Evolutionary conservation across 2,888 invertebrate genomes (phyloP), one percentile per base, ranked within the genome.

Genomic region (Yponomeuta evonymella): DNA sequence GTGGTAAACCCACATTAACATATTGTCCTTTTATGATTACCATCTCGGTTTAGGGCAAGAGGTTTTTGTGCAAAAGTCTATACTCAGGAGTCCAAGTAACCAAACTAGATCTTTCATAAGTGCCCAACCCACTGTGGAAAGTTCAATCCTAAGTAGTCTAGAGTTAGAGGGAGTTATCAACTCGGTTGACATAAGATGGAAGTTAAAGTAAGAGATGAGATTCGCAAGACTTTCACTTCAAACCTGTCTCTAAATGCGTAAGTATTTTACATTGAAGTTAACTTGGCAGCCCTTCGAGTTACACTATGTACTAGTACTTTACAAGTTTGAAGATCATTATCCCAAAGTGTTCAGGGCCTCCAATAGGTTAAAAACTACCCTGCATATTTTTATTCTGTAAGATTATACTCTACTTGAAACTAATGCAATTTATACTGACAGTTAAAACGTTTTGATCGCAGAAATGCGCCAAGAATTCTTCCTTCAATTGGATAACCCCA

Each of bases 141-240:
- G 51, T 58, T 58, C 12, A 15, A 15, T 12, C 51, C 51, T 58
- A 58, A 58, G 51, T 58, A 51, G 51, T 51, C 51, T 51, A 15
- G 1, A 58, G 4, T 9, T 12, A 58, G 43, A 8, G 43, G 43
- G 43, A 43, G 43, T 43, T 43, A 43, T 43, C 43, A 8, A 43
- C 43, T 43, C 8, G 51, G 51, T 58, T 4, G 51, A 58, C 6
- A 58, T 58, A 58, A 58, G 15, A 58, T 58, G 51, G 51, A 58
- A 58, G 51, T 58, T 58, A 15, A 58, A 58, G 51, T 58, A 58
- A 58, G 51, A 58, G 51, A 58, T 58, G 51, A 58, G 51, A 58
- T 58, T 15, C 51, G 51, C 51, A 58, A 58, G 51, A 58, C 51
- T 58, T 58, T 58, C 51, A 58, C 51, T 58, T 58, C 51, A 58